Evolutionary conservation across 2,797 vertebrate species (phyloP).

Genomic region (Enoplosus armatus): DNA sequence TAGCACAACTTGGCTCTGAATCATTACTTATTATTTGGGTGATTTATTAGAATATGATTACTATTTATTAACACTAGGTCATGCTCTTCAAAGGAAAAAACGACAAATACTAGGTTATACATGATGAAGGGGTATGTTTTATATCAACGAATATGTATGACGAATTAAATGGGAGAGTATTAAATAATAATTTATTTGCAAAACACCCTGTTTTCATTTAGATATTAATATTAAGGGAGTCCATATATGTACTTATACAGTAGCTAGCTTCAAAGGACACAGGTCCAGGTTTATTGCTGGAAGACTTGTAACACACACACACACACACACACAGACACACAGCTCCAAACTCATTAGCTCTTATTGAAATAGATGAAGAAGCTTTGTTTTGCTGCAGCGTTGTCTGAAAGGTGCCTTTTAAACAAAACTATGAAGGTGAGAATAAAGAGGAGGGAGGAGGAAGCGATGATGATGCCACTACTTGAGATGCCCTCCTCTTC

Average conservation of each 20-base stretch:
- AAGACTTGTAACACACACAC: too few species aligned
- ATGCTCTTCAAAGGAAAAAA: background rate
- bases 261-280: background rate
- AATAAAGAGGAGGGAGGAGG: conserved; percentile 25
- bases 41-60: background rate
- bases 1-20: background rate
- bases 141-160: too few species aligned
- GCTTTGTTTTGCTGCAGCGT: background rate
- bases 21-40: background rate
- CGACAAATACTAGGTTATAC: too few species aligned
- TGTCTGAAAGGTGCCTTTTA: conserved; percentile 29
- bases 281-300: background rate
- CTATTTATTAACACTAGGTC: background rate
- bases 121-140: too few species aligned
- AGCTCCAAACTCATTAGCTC: too few species aligned
- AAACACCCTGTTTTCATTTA: background rate
- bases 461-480: conserved; percentile 19
- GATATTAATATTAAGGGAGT: background rate
- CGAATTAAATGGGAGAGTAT: background rate
- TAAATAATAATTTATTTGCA: too few species aligned
- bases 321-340: too few species aligned
- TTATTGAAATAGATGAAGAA: background rate
- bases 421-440: conserved; percentile 30
- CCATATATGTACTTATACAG: background rate
- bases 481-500: conserved; percentile 8